phyloP scores from a whole-genome alignment of 2,888 invertebrate genomes.

The Tiliacea citrago region DNA sequence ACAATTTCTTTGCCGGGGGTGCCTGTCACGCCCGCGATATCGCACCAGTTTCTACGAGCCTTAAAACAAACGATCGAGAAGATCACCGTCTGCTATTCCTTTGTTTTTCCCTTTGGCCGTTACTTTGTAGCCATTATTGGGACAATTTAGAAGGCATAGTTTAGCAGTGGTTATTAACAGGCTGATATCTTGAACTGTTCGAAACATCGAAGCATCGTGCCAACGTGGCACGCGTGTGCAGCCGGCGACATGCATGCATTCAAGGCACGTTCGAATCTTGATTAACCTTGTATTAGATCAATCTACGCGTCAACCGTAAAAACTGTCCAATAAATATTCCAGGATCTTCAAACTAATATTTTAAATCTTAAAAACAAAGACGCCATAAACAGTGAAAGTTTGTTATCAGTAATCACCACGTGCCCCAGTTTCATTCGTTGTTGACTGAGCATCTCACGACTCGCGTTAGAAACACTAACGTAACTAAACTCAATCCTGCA shows the following conservation, averaged over 20 bases:
- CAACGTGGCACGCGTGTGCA: neutral
- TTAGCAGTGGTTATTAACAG: neutral
- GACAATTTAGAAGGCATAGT: neutral
- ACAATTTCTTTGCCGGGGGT: no score
- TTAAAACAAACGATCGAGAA: no score
- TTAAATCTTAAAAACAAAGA: slow-evolving; percentile 28
- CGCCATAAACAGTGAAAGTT: slow-evolving; percentile 14
- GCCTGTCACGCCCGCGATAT: no score
- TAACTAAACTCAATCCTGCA: neutral
- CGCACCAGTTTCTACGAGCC: no score
- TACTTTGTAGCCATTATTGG: neutral
- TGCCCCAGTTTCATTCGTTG: slow-evolving; percentile 39
- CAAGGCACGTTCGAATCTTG: neutral
- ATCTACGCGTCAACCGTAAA: neutral
- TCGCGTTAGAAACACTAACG: slow-evolving; percentile 5
- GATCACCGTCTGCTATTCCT: neutral
- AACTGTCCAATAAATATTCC: slow-evolving; percentile 12
- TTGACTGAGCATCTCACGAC: slow-evolving; percentile 29
- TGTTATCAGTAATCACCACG: slow-evolving; percentile 36
- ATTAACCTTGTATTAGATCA: neutral
- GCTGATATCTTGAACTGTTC: neutral
- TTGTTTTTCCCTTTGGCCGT: neutral
- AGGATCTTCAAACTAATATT: slow-evolving; percentile 5
- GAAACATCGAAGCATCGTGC: neutral
- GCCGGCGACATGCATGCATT: neutral